Conservation (phyloP, 2,797 vertebrate genomes). For the Lithobates pipiens region DNA sequence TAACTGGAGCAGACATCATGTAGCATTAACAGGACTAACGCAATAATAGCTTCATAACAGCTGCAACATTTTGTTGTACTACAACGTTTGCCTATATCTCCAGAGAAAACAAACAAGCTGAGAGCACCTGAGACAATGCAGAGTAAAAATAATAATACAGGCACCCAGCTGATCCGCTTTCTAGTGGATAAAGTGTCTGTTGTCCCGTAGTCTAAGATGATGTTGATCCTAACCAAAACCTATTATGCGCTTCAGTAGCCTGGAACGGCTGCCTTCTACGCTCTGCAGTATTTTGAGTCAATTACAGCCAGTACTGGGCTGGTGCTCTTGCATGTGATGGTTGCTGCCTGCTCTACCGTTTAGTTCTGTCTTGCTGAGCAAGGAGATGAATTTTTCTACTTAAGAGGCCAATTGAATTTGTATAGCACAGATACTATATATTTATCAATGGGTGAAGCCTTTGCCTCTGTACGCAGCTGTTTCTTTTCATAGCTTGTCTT, state of each 20-base stretch:
- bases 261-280: constrained; percentile 50
- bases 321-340: constrained; percentile 37
- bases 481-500: constrained; percentile 5
- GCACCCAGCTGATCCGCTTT: constrained; percentile 43
- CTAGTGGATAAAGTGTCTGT: constrained; percentile 50
- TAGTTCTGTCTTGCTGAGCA: constrained; percentile 37
- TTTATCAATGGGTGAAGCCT: constrained; percentile 34
- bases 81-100: constrained; percentile 17
- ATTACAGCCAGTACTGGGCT: constrained; percentile 39
- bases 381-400: constrained; percentile 28
- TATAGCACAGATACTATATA: constrained; percentile 31
- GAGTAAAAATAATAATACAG: constrained; percentile 44
- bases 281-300: constrained; percentile 51
- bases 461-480: background rate
- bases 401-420: constrained; percentile 39
- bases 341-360: constrained; percentile 43
- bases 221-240: constrained; percentile 60
- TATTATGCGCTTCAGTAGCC: constrained; percentile 56
- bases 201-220: constrained; percentile 51
- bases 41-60: background rate
- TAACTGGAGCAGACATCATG: constrained; percentile 19
- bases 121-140: constrained; percentile 24
- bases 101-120: constrained; percentile 23
- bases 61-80: constrained; percentile 21
- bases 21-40: background rate